Evolutionary conservation across 23 tunicate genomes (phyloP).

Genomic region (Ascidia mentula): DNA sequence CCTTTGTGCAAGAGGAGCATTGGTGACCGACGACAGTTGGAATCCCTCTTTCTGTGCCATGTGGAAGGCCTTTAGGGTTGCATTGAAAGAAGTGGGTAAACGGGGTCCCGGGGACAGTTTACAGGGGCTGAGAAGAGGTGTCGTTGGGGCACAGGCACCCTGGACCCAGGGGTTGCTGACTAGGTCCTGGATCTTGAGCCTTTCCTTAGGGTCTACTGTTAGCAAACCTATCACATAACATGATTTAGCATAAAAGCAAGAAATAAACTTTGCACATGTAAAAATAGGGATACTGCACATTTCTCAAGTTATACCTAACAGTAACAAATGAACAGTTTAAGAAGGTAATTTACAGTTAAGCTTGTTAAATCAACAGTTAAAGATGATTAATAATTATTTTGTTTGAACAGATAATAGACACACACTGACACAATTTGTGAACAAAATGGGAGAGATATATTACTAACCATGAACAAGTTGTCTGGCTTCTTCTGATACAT

Average conservation of each 20-base stretch:
- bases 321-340: neutral
- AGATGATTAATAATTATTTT: neutral
- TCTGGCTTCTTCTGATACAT: constrained; percentile 85
- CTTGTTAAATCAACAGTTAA: neutral
- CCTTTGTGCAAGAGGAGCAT: constrained; percentile 89
- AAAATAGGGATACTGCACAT: neutral
- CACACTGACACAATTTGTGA: neutral
- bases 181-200: constrained; percentile 65
- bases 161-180: constrained; percentile 60
- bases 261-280: neutral
- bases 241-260: too few relatives aligned
- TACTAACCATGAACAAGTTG: constrained; percentile 72
- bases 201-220: constrained; percentile 67
- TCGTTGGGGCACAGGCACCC: constrained; percentile 64
- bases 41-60: constrained; percentile 64
- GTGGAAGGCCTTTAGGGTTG: constrained; percentile 65
- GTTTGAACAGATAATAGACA: neutral
- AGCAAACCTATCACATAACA: constrained; percentile 50
- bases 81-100: constrained; percentile 57
- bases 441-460: neutral
- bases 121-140: constrained; percentile 67
- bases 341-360: too few relatives aligned
- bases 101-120: constrained; percentile 75
- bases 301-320: neutral
- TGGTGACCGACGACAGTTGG: constrained; percentile 75